phyloP scores from a whole-genome alignment of 1,140 invertebrate genomes.

The Drosophila micromelanica region DNA sequence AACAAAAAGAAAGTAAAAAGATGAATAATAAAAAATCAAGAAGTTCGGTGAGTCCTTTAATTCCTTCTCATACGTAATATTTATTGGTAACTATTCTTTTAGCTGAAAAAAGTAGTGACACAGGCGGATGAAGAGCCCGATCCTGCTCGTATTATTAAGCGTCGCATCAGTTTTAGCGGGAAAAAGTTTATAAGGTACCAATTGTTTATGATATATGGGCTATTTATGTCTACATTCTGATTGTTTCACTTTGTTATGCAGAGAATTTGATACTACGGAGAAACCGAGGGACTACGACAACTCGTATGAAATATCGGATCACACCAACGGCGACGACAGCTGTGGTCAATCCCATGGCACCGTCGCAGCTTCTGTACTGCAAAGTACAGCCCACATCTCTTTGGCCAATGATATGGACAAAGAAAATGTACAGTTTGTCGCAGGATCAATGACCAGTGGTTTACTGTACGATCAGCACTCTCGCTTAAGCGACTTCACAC shows the following conservation, averaged over 20 bases:
- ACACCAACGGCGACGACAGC: conserved; percentile 55
- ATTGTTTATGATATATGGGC: background rate
- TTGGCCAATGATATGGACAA: conserved; percentile 28
- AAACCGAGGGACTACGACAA: conserved; percentile 54
- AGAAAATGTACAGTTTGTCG: conserved; percentile 39
- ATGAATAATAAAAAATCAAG: conserved; percentile 53
- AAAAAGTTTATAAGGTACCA: conserved; percentile 63
- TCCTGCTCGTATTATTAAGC: conserved; percentile 22
- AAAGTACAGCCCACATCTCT: background rate
- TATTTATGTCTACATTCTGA: background rate
- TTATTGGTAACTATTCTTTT: background rate
- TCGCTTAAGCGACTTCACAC: conserved; percentile 10
- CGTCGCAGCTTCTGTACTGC: conserved; percentile 11
- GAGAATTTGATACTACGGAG: conserved; percentile 57
- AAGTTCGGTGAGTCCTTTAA: conserved; percentile 46
- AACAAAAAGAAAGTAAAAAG: conserved; percentile 8
- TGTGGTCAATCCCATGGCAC: conserved; percentile 22
- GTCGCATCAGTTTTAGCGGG: conserved; percentile 69
- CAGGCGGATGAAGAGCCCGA: conserved; percentile 22
- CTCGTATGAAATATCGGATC: conserved; percentile 67
- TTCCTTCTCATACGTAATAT: background rate
- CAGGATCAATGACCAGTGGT: background rate
- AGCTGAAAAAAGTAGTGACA: conserved; percentile 37
- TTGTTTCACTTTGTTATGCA: background rate
- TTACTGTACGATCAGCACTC: conserved; percentile 27